phyloP scores from a whole-genome alignment of 1,140 invertebrate species.

The Drosophila pachea region DNA sequence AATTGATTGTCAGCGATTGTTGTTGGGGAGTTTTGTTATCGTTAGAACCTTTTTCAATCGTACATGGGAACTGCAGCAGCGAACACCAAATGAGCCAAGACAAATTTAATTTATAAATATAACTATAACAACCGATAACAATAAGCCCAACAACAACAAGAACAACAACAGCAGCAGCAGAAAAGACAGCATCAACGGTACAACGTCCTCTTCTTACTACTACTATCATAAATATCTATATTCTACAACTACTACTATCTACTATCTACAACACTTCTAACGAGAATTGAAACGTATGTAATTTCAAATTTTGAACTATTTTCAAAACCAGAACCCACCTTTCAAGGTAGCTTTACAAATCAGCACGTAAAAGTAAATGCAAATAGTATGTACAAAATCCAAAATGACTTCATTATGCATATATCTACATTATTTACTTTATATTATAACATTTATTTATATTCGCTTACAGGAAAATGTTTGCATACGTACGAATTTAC shows the following conservation, averaged over 20 bases:
- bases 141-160: constrained; percentile 23
- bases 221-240: constrained; percentile 25
- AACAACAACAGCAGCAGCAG: constrained; percentile 21
- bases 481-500: no score
- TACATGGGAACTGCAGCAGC: constrained; percentile 2
- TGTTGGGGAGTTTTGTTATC: neutral
- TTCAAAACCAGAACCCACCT: constrained; percentile 17
- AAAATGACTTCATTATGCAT: neutral
- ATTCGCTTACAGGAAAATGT: neutral
- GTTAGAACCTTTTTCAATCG: neutral
- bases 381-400: constrained; percentile 9
- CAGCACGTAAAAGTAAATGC: constrained; percentile 5
- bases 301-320: constrained; percentile 41
- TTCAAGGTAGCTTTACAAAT: constrained; percentile 21
- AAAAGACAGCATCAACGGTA: constrained; percentile 25
- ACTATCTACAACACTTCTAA: constrained; percentile 51
- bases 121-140: constrained; percentile 10
- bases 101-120: neutral
- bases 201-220: constrained; percentile 41
- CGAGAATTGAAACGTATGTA: constrained; percentile 59
- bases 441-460: neutral
- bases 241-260: constrained; percentile 32
- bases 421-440: neutral
- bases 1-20: neutral
- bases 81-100: constrained; percentile 5